Evolutionary conservation across 2,113 vertebrate genomes (phyloP), one percentile per base, ranked within the genome.

Genomic region (Paracanthobrama guichenoti): DNA sequence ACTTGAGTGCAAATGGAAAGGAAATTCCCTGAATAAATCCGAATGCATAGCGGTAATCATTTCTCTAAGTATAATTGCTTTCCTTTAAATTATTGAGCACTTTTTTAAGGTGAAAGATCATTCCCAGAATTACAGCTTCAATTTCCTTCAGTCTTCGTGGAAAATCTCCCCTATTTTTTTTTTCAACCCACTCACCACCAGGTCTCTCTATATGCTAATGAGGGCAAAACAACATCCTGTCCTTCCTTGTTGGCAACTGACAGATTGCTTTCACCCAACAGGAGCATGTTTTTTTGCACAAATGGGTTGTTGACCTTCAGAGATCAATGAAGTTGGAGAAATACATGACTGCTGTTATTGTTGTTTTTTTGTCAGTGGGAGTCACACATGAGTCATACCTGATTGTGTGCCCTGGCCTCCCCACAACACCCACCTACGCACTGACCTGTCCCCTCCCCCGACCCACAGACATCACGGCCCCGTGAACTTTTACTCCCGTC

Each of bases 331-430:
- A 73, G 39, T 69, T 74, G 1, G 6, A 64, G 22, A 50, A 82
- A 57, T 69, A 64, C 55, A 76, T 31, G 35, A 31, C 4, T 35
- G 64, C 1, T 46, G 71, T 44, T 72, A 8, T 62, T 79, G 76
- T 79, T 55, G 9, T 72, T 64, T 46, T 31, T 81, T 55, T 73
- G 13, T 84, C 42, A 78, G 74, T 62, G 35, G 31, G 78, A 76
- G 64, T 82, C 57, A 79, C 57, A 75, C 18, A 11, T 67, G 76
- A 85, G 24, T 83, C 81, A 83, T 73, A 81, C 83, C 50, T 87
- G 80, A 69, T 67, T 79, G 46, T 79, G 44, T 66, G 31, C 53
- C 8, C 1, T 42, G 79, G 20, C 62, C 53, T 60, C 48, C 83
- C 14, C 22, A 20, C 72, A 46, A 80, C 73, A 24, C 44, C 55